phyloP scores from a whole-genome alignment of 2,113 vertebrate genomes.

The Rutilus rutilus region DNA sequence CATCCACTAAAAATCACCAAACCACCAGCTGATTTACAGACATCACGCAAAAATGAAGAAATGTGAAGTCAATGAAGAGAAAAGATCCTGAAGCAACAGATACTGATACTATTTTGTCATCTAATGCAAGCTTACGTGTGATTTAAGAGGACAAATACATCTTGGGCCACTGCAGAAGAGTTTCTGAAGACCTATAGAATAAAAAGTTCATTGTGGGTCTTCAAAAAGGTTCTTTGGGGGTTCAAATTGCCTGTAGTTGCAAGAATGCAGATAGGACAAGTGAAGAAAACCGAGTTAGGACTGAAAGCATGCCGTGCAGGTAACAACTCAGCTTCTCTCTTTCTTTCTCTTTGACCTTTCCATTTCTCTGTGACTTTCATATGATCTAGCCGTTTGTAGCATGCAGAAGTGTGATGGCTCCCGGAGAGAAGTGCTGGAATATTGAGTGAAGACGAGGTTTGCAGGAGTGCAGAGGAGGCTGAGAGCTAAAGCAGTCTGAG shows the following conservation, averaged over 20 bases:
- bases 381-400: neutral
- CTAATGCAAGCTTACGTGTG: neutral
- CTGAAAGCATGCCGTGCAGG: neutral
- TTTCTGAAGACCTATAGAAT: neutral
- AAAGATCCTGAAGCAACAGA: neutral
- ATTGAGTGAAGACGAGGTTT: constrained; percentile 3
- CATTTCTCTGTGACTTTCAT: neutral
- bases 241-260: neutral
- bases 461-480: constrained; percentile 35
- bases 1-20: no score
- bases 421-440: constrained; percentile 32
- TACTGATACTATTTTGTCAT: neutral
- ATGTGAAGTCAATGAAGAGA: neutral
- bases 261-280: neutral
- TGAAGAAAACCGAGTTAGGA: neutral
- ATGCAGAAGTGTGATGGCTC: constrained; percentile 30
- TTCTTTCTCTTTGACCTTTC: constrained; percentile 7
- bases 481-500: constrained; percentile 43
- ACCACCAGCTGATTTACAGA: no score
- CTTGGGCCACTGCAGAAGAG: neutral
- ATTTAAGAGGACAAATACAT: neutral
- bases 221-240: neutral
- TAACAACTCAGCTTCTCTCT: neutral
- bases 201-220: neutral
- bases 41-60: neutral